A percentile compares a stretch with the other conserved stretches of the same genome.
These are phyloP conservation scores for Chaetodon trifasciatus DNA, from an alignment of 2,797 vertebrate species.

Conservation along the genomic window DNA sequence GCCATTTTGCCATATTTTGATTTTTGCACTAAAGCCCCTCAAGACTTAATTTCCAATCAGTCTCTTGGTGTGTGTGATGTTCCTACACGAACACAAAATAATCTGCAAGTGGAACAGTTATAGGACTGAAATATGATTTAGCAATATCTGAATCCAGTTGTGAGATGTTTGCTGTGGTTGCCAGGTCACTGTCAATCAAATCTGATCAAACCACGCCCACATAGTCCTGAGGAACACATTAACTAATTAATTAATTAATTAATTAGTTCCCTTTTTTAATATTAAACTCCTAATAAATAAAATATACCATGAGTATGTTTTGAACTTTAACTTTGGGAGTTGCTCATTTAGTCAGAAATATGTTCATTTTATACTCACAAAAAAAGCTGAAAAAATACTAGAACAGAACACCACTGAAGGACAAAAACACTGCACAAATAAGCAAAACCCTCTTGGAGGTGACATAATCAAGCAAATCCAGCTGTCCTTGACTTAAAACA, in stretches of 20 bases:
- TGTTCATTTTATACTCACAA: neutral
- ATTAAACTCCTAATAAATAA: neutral
- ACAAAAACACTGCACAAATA: neutral
- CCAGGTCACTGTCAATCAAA: neutral
- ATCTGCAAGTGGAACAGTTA: neutral
- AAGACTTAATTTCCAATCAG: neutral
- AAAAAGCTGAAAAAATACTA: neutral
- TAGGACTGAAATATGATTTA: neutral
- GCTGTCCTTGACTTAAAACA: slow-evolving; percentile 28
- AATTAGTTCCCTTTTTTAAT: no score
- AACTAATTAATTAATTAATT: neutral
- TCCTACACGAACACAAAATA: neutral
- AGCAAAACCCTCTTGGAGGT: slow-evolving; percentile 2
- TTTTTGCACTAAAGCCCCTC: no score
- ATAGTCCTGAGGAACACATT: neutral
- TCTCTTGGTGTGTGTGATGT: neutral
- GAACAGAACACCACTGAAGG: neutral
- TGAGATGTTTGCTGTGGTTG: no score
- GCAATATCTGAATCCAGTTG: neutral
- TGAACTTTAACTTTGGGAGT: neutral
- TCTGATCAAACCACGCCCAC: neutral
- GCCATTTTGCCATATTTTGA: no score
- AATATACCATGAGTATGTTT: neutral
- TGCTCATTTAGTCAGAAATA: neutral
- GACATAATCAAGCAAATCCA: slow-evolving; percentile 17